These are phyloP conservation scores for Solenodon paradoxus DNA, from an alignment of 2,113 vertebrate species.

Conservation along the genomic window DNA sequence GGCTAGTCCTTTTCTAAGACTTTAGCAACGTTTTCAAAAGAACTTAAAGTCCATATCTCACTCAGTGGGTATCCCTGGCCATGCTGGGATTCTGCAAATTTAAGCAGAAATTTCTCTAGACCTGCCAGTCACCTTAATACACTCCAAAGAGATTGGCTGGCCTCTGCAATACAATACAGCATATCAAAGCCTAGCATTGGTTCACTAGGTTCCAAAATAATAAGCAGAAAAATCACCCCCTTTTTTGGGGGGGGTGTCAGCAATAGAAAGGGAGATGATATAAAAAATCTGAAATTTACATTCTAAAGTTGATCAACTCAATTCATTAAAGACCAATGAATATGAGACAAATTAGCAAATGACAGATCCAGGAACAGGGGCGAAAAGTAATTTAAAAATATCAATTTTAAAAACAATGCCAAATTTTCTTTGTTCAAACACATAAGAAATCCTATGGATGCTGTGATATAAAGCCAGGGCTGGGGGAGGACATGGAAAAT, in stretches of 20 bases:
- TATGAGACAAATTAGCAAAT: background rate
- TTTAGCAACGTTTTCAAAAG: background rate
- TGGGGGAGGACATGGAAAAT: background rate
- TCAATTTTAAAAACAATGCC: background rate
- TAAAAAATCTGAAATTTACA: background rate
- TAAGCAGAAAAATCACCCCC: background rate
- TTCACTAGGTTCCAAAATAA: constrained; percentile 11
- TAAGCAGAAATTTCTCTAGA: background rate
- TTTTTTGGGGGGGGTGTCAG: background rate
- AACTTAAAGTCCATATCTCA: background rate
- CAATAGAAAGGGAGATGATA: background rate
- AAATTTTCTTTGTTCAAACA: constrained; percentile 30
- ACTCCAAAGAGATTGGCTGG: background rate
- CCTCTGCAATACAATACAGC: background rate
- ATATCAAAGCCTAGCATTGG: background rate
- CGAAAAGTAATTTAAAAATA: background rate
- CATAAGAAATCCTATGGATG: background rate
- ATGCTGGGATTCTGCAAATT: background rate
- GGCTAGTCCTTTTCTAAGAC: background rate
- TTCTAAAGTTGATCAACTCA: background rate
- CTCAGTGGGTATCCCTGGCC: background rate
- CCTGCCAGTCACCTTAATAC: background rate
- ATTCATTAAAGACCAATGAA: background rate
- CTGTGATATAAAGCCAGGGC: constrained; percentile 7
- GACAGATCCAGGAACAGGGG: background rate